Conservation (phyloP, 2,888 invertebrate species). For the Drosophila nigritarsus region DNA sequence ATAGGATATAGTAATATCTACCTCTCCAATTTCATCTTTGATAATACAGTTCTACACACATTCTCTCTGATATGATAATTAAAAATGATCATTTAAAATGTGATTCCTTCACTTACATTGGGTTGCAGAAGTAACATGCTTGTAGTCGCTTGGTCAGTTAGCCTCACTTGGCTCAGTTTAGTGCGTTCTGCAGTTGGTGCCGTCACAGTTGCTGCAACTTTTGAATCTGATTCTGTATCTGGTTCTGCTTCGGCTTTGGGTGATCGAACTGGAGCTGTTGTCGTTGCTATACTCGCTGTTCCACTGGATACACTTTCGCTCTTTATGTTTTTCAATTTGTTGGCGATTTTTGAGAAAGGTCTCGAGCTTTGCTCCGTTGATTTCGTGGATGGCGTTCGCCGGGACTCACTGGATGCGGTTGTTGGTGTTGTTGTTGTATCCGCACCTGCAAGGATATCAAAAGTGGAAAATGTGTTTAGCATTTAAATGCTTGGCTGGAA, state of each 20-base stretch:
- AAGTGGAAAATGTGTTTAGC: slow-evolving; percentile 26
- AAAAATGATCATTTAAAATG: not conserved
- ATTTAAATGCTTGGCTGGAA: slow-evolving; percentile 26
- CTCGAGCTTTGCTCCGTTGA: slow-evolving; percentile 17
- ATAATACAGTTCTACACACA: not conserved
- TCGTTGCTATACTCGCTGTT: slow-evolving; percentile 38
- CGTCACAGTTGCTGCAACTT: slow-evolving; percentile 29
- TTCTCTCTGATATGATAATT: not conserved
- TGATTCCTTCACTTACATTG: slow-evolving; percentile 88
- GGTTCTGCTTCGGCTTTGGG: slow-evolving; percentile 33
- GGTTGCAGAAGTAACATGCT: slow-evolving; percentile 98
- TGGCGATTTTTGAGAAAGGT: slow-evolving; percentile 21
- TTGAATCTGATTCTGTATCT: slow-evolving; percentile 18
- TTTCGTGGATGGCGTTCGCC: slow-evolving; percentile 34
- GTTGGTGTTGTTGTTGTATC: slow-evolving; percentile 31
- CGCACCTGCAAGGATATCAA: slow-evolving; percentile 68
- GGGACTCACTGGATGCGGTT: slow-evolving; percentile 48
- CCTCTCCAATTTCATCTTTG: not conserved
- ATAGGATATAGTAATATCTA: not conserved
- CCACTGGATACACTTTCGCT: slow-evolving; percentile 51
- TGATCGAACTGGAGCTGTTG: slow-evolving; percentile 53
- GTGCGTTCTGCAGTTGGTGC: slow-evolving; percentile 53
- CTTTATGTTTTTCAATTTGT: slow-evolving; percentile 51
- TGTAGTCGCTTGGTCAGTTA: slow-evolving; percentile 85
- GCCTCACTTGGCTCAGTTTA: slow-evolving; percentile 78